These are phyloP conservation scores for Lochmaea capreae DNA, from an alignment of 2,888 invertebrate genomes.

Conservation along the genomic window DNA sequence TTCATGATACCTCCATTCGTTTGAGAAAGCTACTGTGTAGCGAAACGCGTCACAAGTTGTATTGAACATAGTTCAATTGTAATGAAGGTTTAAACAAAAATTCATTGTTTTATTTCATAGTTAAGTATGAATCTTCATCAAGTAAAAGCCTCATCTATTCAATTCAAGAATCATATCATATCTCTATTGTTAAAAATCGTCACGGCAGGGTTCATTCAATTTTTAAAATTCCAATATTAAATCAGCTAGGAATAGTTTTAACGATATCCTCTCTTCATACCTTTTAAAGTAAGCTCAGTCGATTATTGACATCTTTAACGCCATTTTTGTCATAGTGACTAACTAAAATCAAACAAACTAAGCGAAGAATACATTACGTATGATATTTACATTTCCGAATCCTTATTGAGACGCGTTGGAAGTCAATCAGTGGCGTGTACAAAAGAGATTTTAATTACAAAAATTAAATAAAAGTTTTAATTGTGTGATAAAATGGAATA, in stretches of 20 bases:
- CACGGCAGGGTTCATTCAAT: background rate
- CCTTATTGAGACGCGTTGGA: background rate
- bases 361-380: background rate
- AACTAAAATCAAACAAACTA: constrained; percentile 20
- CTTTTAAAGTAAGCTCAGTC: constrained; percentile 7
- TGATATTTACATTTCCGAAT: background rate
- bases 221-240: background rate
- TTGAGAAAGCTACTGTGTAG: too few relatives aligned
- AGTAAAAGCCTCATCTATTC: too few relatives aligned
- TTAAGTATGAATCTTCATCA: too few relatives aligned
- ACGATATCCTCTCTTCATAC: background rate
- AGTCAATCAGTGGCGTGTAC: background rate
- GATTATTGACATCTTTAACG: constrained; percentile 14
- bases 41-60: too few relatives aligned
- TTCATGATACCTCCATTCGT: too few relatives aligned
- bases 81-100: too few relatives aligned
- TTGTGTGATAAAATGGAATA: background rate
- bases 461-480: background rate
- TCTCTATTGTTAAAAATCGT: too few relatives aligned
- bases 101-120: too few relatives aligned
- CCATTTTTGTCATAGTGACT: constrained; percentile 18
- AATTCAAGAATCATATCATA: too few relatives aligned
- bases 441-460: background rate
- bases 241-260: constrained; percentile 6
- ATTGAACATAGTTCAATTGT: too few relatives aligned